A percentile compares a stretch with the other conserved stretches of the same genome.
These are phyloP conservation scores for Heliconius himera DNA, from an alignment of 1,140 invertebrate genomes.

Conservation along the genomic window DNA sequence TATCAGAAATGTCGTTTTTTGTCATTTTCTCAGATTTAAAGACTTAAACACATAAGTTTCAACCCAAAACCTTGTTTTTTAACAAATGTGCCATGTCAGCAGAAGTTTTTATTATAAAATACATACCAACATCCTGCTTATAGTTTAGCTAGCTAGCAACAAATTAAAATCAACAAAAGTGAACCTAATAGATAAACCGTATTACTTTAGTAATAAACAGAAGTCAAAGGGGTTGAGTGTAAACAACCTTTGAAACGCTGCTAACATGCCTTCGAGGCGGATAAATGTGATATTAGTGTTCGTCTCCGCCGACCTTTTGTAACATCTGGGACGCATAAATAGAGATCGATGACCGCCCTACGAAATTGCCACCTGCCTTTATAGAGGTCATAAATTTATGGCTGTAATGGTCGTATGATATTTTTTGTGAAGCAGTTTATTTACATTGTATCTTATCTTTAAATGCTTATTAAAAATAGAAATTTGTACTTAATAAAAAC, in stretches of 20 bases:
- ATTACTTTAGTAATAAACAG: not conserved
- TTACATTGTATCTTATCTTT: too few relatives aligned
- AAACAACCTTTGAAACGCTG: slow-evolving; percentile 45
- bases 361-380: slow-evolving; percentile 51
- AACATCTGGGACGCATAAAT: slow-evolving; percentile 50
- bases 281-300: slow-evolving; percentile 50
- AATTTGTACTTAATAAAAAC: too few relatives aligned
- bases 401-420: not conserved
- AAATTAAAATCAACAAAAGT: not conserved
- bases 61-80: too few relatives aligned
- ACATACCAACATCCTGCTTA: too few relatives aligned
- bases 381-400: slow-evolving; percentile 11
- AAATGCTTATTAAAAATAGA: too few relatives aligned
- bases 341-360: slow-evolving; percentile 62
- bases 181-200: not conserved
- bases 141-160: not conserved
- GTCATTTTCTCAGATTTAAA: too few relatives aligned
- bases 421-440: not conserved
- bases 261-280: slow-evolving; percentile 44
- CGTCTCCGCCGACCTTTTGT: slow-evolving; percentile 39
- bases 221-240: slow-evolving; percentile 27
- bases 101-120: too few relatives aligned
- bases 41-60: too few relatives aligned
- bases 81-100: too few relatives aligned
- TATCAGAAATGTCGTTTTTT: too few relatives aligned